Percentiles rank a stretch among this genome's conserved stretches.
Conservation (phyloP, 2,888 invertebrate species). For the Digitonthophagus gazella region DNA sequence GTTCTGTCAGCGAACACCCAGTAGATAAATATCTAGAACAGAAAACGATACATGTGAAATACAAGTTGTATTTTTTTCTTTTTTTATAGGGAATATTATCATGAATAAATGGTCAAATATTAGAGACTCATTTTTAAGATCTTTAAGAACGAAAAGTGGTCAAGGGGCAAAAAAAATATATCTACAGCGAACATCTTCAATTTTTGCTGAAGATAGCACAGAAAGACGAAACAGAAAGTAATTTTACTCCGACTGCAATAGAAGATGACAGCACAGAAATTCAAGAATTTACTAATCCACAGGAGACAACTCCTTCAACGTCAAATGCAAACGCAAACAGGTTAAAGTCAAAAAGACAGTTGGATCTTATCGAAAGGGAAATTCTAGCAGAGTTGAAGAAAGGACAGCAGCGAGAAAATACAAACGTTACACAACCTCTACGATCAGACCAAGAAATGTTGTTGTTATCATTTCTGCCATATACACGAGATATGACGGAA, state of each 20-base stretch:
- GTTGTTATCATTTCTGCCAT: conserved; percentile 15
- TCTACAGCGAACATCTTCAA: conserved; percentile 9
- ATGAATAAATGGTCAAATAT: neutral
- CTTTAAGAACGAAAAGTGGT: no score
- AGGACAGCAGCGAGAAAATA: conserved; percentile 25
- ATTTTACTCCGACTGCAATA: neutral
- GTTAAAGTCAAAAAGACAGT: conserved; percentile 29
- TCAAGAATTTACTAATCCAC: neutral
- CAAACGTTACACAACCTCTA: conserved; percentile 22
- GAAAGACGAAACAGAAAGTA: conserved; percentile 5
- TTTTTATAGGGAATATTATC: neutral
- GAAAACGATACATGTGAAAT: no score
- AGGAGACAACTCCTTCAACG: conserved; percentile 21
- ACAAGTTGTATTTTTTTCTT: conserved; percentile 30
- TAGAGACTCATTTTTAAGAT: no score
- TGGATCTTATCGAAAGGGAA: conserved; percentile 25
- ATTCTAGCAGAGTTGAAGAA: conserved; percentile 27
- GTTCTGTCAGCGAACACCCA: no score
- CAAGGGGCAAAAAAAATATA: conserved; percentile 9
- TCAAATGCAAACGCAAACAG: conserved; percentile 28
- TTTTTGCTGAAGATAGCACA: conserved; percentile 5
- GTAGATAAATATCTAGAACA: no score
- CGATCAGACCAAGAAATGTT: conserved; percentile 24
- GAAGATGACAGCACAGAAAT: conserved; percentile 9
- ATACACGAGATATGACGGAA: conserved; percentile 18